These are phyloP conservation scores for Dolichotis patagonum DNA, from an alignment of 2,113 vertebrate genomes.

Conservation along the genomic window DNA sequence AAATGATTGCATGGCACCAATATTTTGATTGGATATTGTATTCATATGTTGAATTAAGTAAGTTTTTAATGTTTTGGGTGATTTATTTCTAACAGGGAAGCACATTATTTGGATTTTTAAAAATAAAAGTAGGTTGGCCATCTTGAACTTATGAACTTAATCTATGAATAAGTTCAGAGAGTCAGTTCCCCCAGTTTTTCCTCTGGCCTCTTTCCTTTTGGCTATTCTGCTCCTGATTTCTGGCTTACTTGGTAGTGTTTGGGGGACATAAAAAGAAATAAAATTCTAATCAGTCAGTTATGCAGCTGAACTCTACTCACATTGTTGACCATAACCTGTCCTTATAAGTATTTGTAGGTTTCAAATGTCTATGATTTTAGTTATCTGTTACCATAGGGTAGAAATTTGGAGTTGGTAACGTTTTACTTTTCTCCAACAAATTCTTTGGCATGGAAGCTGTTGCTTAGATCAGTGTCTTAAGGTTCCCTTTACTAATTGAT, in stretches of 20 bases:
- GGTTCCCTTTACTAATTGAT: constrained; percentile 6
- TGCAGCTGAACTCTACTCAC: not conserved
- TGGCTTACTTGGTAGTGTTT: constrained; percentile 10
- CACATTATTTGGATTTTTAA: constrained; percentile 3
- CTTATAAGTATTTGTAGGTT: constrained; percentile 11
- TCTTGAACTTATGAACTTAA: not conserved
- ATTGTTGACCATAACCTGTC: not conserved
- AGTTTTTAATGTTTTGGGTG: not conserved
- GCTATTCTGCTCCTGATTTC: not conserved
- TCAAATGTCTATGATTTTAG: not conserved
- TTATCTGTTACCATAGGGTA: not conserved
- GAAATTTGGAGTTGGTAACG: not conserved
- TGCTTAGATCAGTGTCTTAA: not conserved
- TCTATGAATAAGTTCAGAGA: not conserved
- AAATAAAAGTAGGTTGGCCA: not conserved
- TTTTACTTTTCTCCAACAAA: not conserved
- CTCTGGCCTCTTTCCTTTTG: constrained; percentile 30
- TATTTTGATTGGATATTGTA: constrained; percentile 38
- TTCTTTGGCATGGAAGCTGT: not conserved
- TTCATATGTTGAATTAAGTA: constrained; percentile 14
- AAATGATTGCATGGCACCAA: not conserved
- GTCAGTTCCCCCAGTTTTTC: not conserved
- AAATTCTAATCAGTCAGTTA: not conserved
- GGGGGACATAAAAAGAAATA: constrained; percentile 52
- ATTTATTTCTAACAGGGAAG: constrained; percentile 1